phyloP scores from a whole-genome alignment of 2,888 invertebrate species.

The Pyrochroa serraticornis region DNA sequence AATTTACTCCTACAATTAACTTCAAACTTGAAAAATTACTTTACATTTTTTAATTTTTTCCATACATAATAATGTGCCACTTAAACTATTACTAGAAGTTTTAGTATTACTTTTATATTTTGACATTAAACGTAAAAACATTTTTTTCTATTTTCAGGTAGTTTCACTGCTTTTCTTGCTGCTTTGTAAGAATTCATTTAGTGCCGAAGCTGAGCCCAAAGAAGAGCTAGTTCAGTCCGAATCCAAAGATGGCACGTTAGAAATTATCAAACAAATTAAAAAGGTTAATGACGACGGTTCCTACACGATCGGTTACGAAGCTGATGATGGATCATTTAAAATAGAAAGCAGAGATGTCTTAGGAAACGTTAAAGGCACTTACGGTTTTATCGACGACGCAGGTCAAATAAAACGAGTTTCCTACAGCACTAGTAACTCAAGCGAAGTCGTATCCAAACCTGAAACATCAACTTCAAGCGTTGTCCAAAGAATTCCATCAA shows the following conservation, averaged over 20 bases:
- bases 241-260: conserved; percentile 73
- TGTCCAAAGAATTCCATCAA: conserved; percentile 54
- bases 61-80: too few species aligned
- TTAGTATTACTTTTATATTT: too few species aligned
- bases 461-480: conserved; percentile 48
- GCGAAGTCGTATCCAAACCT: conserved; percentile 56
- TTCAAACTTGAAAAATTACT: too few species aligned
- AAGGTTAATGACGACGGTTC: conserved; percentile 83
- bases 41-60: too few species aligned
- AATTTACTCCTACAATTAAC: too few species aligned
- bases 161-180: conserved; percentile 9
- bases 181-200: conserved; percentile 8
- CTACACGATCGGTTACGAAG: conserved; percentile 84
- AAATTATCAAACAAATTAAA: conserved; percentile 82
- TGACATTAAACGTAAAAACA: too few species aligned
- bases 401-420: conserved; percentile 82
- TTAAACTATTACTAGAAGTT: too few species aligned
- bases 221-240: conserved; percentile 67
- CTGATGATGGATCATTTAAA: conserved; percentile 84
- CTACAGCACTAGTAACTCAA: conserved; percentile 67
- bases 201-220: conserved; percentile 43
- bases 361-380: conserved; percentile 83
- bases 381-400: conserved; percentile 78
- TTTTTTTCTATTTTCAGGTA: conserved; percentile 17
- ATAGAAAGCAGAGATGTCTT: conserved; percentile 81